A percentile compares a stretch with the other conserved stretches of the same genome.
Evolutionary conservation across 2,113 vertebrate genomes (phyloP).

Genomic region (Lontra canadensis): DNA sequence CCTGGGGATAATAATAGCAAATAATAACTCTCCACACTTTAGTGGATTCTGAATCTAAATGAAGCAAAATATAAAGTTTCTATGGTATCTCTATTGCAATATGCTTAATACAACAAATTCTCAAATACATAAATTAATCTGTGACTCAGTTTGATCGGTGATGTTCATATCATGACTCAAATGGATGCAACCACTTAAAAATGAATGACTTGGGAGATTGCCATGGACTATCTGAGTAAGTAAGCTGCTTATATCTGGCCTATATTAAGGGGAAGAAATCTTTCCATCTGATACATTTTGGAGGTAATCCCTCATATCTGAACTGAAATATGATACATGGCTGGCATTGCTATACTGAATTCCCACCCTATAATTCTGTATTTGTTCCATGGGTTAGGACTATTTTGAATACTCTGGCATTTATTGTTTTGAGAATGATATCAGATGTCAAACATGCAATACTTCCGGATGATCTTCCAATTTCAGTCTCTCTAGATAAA

Average conservation of each 20-base stretch:
- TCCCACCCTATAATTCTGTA: constrained; percentile 53
- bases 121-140: constrained; percentile 66
- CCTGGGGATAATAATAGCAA: neutral
- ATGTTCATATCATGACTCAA: constrained; percentile 74
- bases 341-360: constrained; percentile 29
- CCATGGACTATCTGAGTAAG: constrained; percentile 50
- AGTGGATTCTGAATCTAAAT: constrained; percentile 31
- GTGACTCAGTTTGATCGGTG: constrained; percentile 64
- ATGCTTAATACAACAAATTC: constrained; percentile 59
- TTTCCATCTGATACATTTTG: constrained; percentile 64
- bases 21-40: neutral
- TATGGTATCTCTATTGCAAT: constrained; percentile 44
- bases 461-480: constrained; percentile 29
- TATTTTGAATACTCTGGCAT: constrained; percentile 45
- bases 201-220: constrained; percentile 67
- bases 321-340: constrained; percentile 42
- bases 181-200: constrained; percentile 70
- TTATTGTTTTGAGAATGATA: constrained; percentile 60
- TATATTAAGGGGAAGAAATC: constrained; percentile 55
- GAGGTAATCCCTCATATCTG: constrained; percentile 58
- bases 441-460: constrained; percentile 63
- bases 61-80: constrained; percentile 47
- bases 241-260: constrained; percentile 60
- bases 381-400: constrained; percentile 35
- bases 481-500: constrained; percentile 53